phyloP scores from a whole-genome alignment of 2,888 invertebrate genomes.

The Perizoma affinitatum region DNA sequence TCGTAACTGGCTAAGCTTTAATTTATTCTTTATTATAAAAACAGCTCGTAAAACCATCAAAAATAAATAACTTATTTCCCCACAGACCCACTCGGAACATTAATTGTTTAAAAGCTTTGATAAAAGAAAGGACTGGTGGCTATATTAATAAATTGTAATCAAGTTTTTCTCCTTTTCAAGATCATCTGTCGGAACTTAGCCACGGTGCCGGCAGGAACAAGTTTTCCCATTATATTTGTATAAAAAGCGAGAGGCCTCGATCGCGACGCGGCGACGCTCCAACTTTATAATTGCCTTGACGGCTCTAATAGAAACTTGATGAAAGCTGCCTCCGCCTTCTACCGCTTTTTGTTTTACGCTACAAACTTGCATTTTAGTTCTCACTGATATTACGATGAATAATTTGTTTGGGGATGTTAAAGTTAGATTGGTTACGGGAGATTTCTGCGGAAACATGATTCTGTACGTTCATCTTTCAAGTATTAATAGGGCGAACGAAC shows the following conservation, averaged over 20 bases:
- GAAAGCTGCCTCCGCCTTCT: slow-evolving; percentile 71
- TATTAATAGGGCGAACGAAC: slow-evolving; percentile 17
- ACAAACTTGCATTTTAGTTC: slow-evolving; percentile 71
- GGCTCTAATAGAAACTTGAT: slow-evolving; percentile 79
- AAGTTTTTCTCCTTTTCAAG: slow-evolving; percentile 61
- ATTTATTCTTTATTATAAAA: too few species aligned
- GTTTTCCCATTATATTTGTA: slow-evolving; percentile 83
- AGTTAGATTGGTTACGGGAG: slow-evolving; percentile 43
- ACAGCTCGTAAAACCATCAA: slow-evolving; percentile 39
- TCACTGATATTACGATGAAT: slow-evolving; percentile 48
- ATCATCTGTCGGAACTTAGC: slow-evolving; percentile 71
- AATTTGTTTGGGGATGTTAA: slow-evolving; percentile 47
- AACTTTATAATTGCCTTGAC: slow-evolving; percentile 82
- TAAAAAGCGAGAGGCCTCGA: slow-evolving; percentile 68
- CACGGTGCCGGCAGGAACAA: slow-evolving; percentile 59
- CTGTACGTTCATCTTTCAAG: slow-evolving; percentile 16
- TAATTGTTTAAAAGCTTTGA: slow-evolving; percentile 35
- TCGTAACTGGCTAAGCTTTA: too few species aligned
- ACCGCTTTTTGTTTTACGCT: slow-evolving; percentile 68
- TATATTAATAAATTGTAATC: slow-evolving; percentile 56
- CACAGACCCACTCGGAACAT: slow-evolving; percentile 16
- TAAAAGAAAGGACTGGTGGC: slow-evolving; percentile 35
- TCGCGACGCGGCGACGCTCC: slow-evolving; percentile 44
- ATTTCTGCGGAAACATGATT: slow-evolving; percentile 33
- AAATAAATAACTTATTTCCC: slow-evolving; percentile 22